Percentiles rank a stretch among this genome's conserved stretches.
Conservation (phyloP, 2,888 invertebrate genomes). For the Sesia bembeciformis region DNA sequence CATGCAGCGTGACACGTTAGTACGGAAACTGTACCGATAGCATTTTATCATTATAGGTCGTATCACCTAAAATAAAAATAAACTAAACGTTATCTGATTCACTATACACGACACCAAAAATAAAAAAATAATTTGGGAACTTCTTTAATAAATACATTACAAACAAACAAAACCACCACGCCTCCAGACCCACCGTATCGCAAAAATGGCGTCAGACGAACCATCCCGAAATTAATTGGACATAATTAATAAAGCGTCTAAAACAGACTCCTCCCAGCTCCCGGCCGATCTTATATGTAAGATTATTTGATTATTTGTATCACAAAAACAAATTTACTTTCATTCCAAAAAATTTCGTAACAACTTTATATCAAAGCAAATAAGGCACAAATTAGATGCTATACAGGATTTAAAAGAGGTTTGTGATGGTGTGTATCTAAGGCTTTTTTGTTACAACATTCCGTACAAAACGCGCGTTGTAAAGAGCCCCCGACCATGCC, state of each 20-base stretch:
- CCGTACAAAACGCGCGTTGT: conserved; percentile 72
- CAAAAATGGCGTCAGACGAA: conserved; percentile 33
- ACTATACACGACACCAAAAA: no score
- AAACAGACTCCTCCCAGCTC: conserved; percentile 63
- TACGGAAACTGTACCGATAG: no score
- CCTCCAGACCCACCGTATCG: conserved; percentile 25
- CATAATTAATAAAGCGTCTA: conserved; percentile 71
- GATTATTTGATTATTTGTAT: conserved; percentile 59
- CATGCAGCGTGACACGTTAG: no score
- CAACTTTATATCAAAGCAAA: conserved; percentile 2
- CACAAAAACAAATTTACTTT: conserved; percentile 12
- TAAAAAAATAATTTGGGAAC: background rate
- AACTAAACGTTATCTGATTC: no score
- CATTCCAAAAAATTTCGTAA: background rate
- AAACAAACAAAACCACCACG: conserved; percentile 22
- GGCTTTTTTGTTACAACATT: conserved; percentile 71
- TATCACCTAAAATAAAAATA: no score
- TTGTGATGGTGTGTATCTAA: conserved; percentile 65
- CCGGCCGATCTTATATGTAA: conserved; percentile 51
- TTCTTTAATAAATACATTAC: conserved; percentile 13
- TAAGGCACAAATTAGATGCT: conserved; percentile 22
- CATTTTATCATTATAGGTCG: no score
- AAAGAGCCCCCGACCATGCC: conserved; percentile 71
- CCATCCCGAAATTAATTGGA: conserved; percentile 67
- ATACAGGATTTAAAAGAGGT: conserved; percentile 16